Evolutionary conservation across 2,888 invertebrate species (phyloP).

Genomic region (Pollenia labialis): DNA sequence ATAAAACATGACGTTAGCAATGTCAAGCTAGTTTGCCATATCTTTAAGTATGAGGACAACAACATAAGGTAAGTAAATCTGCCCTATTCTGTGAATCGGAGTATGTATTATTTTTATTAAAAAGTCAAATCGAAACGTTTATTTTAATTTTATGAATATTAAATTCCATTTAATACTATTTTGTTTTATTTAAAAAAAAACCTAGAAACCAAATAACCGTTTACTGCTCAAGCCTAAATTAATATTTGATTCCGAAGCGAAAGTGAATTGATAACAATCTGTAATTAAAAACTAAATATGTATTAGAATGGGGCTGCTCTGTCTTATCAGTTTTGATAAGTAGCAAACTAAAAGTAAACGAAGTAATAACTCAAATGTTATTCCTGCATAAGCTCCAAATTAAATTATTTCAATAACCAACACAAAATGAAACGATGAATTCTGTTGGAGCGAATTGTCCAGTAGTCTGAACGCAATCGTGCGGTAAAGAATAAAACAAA

Average conservation of each 20-base stretch:
- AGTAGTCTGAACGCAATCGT: constrained; percentile 28
- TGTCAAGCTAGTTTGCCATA: constrained; percentile 22
- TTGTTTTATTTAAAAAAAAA: too few relatives aligned
- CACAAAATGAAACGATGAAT: constrained; percentile 10
- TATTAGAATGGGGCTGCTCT: constrained; percentile 33
- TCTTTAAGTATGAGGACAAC: not conserved
- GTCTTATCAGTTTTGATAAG: constrained; percentile 47
- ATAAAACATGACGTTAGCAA: constrained; percentile 31
- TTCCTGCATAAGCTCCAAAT: constrained; percentile 27
- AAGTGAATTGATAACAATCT: too few relatives aligned
- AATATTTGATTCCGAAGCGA: too few relatives aligned
- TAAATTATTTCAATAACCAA: constrained; percentile 6
- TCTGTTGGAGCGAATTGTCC: constrained; percentile 15
- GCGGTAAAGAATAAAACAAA: constrained; percentile 16
- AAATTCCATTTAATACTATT: too few relatives aligned
- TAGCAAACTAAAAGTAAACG: constrained; percentile 12
- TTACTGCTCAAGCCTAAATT: too few relatives aligned
- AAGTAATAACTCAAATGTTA: constrained; percentile 18
- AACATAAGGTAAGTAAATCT: not conserved
- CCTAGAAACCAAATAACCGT: too few relatives aligned
- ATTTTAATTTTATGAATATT: too few relatives aligned
- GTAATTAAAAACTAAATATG: not conserved
- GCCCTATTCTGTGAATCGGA: not conserved
- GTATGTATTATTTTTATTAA: too few relatives aligned
- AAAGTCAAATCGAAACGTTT: too few relatives aligned